Conservation (phyloP, 2,797 vertebrate genomes). For the Mormyrops boulengeri region DNA sequence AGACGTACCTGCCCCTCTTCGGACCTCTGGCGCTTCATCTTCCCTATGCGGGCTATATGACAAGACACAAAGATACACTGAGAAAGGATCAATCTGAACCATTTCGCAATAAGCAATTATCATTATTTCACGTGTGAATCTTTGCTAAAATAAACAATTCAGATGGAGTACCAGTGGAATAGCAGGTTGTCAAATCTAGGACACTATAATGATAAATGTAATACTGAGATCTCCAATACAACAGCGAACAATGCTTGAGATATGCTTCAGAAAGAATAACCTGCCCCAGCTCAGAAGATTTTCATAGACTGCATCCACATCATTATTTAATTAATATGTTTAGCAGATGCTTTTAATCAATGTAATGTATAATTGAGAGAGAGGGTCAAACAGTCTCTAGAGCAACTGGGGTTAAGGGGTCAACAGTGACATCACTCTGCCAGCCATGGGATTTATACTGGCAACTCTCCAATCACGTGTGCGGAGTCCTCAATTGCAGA, state of each 20-base stretch:
- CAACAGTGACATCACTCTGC: background rate
- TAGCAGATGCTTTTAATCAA: background rate
- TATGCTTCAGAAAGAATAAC: background rate
- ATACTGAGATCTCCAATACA: background rate
- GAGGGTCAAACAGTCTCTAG: background rate
- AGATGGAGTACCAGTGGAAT: background rate
- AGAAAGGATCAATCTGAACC: background rate
- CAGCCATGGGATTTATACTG: background rate
- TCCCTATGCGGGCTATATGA: background rate
- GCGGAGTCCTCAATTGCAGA: background rate
- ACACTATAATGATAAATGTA: background rate
- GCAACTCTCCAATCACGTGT: background rate
- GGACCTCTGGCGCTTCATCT: constrained; percentile 47
- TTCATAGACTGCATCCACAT: background rate
- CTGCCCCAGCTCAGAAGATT: background rate
- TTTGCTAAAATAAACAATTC: background rate
- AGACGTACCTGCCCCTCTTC: background rate
- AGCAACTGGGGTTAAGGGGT: background rate
- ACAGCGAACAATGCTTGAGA: background rate
- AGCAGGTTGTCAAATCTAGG: background rate
- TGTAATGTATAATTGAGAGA: background rate
- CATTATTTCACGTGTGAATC: background rate
- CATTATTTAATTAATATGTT: background rate
- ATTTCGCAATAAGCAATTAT: background rate
- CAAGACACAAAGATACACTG: background rate